Conservation (phyloP, 2,797 vertebrate genomes). For the Chaunax sp. region DNA sequence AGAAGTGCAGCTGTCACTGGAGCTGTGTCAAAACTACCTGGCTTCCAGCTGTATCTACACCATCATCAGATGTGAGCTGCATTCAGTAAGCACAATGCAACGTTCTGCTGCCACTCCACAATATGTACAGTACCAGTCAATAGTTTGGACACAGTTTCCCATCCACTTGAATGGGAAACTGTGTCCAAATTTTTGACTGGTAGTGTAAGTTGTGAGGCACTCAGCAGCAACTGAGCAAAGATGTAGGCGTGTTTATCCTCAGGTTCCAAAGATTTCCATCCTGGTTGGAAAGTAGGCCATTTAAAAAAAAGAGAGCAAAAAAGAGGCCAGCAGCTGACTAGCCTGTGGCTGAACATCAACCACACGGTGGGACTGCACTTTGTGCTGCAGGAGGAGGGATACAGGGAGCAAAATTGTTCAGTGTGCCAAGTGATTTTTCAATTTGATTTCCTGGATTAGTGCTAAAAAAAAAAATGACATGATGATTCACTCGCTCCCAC, state of each 20-base stretch:
- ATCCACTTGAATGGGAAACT: no score
- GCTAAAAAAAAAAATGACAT: slow-evolving; percentile 6
- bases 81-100: slow-evolving; percentile 18
- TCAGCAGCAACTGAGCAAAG: slow-evolving; percentile 41
- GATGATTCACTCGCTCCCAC: slow-evolving; percentile 15
- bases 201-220: slow-evolving; percentile 30
- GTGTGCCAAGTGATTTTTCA: slow-evolving; percentile 44
- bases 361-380: slow-evolving; percentile 59
- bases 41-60: slow-evolving; percentile 24
- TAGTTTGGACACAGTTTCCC: no score
- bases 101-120: slow-evolving; percentile 29
- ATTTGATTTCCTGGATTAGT: slow-evolving; percentile 43
- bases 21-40: slow-evolving; percentile 23
- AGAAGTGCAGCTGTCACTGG: slow-evolving; percentile 35
- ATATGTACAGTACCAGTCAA: no score
- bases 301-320: slow-evolving; percentile 43
- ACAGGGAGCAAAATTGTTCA: slow-evolving; percentile 18
- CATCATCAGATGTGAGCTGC: slow-evolving; percentile 16
- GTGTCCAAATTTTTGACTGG: no score
- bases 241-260: slow-evolving; percentile 57
- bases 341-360: slow-evolving; percentile 76
- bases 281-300: slow-evolving; percentile 74
- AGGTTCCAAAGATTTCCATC: slow-evolving; percentile 63
- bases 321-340: slow-evolving; percentile 75
- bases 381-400: slow-evolving; percentile 40